A percentile compares a stretch with the other conserved stretches of the same genome.
Conservation (phyloP, 1,140 invertebrate species). For the Atta colombica region DNA sequence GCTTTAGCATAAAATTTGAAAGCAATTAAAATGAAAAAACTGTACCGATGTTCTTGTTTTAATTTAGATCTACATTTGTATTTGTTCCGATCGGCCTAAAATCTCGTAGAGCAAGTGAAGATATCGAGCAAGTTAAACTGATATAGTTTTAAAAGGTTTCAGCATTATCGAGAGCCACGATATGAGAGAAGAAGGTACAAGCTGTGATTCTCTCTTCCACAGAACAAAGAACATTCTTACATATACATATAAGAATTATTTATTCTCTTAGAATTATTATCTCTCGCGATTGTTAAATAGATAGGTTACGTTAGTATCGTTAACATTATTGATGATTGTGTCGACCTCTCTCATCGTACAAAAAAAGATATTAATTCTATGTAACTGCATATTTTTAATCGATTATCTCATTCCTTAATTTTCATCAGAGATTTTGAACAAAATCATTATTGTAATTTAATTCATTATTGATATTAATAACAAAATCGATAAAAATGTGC, state of each 20-base stretch:
- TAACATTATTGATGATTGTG: not conserved
- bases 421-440: not conserved
- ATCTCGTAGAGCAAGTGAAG: not conserved
- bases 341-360: not conserved
- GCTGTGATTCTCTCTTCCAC: not conserved
- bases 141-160: not conserved
- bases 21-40: not conserved
- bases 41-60: not conserved
- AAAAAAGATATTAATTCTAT: conserved; percentile 2
- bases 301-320: not conserved
- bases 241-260: not conserved
- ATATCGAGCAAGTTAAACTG: not conserved
- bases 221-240: conserved; percentile 6
- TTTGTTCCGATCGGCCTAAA: not conserved
- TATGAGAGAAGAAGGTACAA: conserved; percentile 11
- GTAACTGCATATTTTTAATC: not conserved
- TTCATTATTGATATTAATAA: conserved; percentile 7
- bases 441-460: not conserved
- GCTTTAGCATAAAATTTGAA: not conserved
- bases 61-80: not conserved
- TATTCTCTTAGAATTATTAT: not conserved
- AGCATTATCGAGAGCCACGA: not conserved
- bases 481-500: not conserved
- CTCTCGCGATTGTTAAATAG: not conserved
- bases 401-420: conserved; percentile 8